These are phyloP conservation scores for Tenthredo mesomela DNA, from an alignment of 2,888 invertebrate genomes.

Conservation along the genomic window DNA sequence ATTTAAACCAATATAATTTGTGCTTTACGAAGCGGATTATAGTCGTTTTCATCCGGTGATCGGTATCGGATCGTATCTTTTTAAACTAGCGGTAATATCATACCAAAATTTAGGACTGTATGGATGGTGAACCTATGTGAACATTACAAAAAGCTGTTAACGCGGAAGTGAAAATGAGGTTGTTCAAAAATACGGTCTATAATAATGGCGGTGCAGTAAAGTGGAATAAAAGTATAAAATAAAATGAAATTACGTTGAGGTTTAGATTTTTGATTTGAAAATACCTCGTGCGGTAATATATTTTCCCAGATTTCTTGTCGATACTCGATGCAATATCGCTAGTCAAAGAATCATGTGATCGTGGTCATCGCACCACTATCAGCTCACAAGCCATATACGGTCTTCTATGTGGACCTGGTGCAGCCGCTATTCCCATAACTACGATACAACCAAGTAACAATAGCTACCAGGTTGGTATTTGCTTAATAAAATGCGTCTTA, in stretches of 20 bases:
- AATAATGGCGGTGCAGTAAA: not conserved
- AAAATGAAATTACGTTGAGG: not conserved
- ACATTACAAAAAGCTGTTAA: slow-evolving; percentile 8
- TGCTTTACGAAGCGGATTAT: slow-evolving; percentile 7
- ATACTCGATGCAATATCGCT: slow-evolving; percentile 31
- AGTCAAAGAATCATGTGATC: slow-evolving; percentile 39
- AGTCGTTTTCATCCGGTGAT: not conserved
- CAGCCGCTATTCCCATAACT: not conserved
- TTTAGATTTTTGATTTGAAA: not conserved
- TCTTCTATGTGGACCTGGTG: not conserved
- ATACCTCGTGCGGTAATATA: not conserved
- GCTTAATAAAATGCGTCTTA: slow-evolving; percentile 56
- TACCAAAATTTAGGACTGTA: not conserved
- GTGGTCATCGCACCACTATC: slow-evolving; percentile 7
- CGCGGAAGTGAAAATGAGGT: not conserved
- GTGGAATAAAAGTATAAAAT: not conserved
- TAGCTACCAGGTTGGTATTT: slow-evolving; percentile 52
- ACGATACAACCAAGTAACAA: slow-evolving; percentile 17
- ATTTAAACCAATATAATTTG: slow-evolving; percentile 19
- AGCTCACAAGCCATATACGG: not conserved
- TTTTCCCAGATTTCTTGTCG: not conserved
- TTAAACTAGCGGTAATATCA: not conserved
- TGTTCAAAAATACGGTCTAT: not conserved
- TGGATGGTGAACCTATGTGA: not conserved
- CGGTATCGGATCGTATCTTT: not conserved